Evolutionary conservation across 2,113 vertebrate genomes (phyloP), one percentile per base, ranked within the genome.

Genomic region (Chrysemys picta): DNA sequence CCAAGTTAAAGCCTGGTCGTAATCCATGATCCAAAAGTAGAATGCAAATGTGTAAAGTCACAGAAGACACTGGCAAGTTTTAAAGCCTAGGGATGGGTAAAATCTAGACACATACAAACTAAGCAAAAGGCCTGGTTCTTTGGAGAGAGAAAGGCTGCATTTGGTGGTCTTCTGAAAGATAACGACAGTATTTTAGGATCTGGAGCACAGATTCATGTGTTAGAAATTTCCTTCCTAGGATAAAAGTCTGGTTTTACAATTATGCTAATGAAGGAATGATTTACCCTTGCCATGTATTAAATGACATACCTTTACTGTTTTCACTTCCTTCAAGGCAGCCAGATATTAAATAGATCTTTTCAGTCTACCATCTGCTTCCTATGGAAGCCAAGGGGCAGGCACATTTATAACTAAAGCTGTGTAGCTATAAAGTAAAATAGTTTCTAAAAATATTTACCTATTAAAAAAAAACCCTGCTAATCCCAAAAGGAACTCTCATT

Each of bases 341-440:
- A 65, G 92, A 94, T 89, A 49, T 93, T 91, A 96, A 94, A 96
- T 94, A 97, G 90, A 95, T 92, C 91, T 96, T 96, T 93, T 92
- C 89, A 96, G 57, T 56, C 87, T 92, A 91, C 87, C 89, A 94
- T 93, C 92, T 96, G 91, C 89, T 97, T 96, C 79, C 87, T 91
- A 84, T 89, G 45, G 81, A 89, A 96, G 90, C 85, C 89, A 96
- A 90, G 83, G 91, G 91, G 65, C 89, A 89, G 53, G 94, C 50
- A 88, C 27, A 90, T 93, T 83, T 96, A 54, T 90, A 90, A 92
- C 62, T 94, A 24, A 47, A 92, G 24, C 56, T 90, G 29, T 57
- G 75, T 93, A 81, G 80, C 42, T 94, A 16, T 75, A 53, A 95
- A 94, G 79, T 86, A 4, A 59, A 38, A 16, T 78, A 29, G 57